Percentiles rank a stretch among this genome's conserved stretches.
Conservation (phyloP, 2,888 invertebrate species). For the Amblyjoppa proteus region DNA sequence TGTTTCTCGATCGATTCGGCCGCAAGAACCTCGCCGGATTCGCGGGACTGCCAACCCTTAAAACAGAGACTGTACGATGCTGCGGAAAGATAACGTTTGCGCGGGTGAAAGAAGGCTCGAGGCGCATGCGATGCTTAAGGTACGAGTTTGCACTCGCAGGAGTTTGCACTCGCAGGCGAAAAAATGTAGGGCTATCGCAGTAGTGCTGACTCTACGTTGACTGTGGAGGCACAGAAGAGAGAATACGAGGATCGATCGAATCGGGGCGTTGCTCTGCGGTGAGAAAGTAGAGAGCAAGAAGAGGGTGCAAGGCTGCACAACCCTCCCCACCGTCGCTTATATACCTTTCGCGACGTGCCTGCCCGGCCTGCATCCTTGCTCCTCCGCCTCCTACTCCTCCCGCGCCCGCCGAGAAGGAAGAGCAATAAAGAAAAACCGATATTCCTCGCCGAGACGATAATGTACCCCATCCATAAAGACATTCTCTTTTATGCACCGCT, state of each 20-base stretch:
- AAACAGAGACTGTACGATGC: neutral
- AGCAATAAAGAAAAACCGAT: constrained; percentile 49
- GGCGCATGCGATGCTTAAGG: constrained; percentile 25
- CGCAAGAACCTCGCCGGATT: neutral
- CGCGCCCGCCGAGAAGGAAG: constrained; percentile 36
- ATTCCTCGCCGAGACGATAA: constrained; percentile 47
- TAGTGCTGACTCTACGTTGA: constrained; percentile 21
- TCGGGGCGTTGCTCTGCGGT: constrained; percentile 76
- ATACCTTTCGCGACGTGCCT: constrained; percentile 35
- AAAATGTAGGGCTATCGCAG: constrained; percentile 52
- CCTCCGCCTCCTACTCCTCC: constrained; percentile 30
- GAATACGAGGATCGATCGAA: constrained; percentile 80
- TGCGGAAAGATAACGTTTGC: neutral
- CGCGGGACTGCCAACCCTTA: neutral
- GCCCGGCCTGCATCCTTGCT: constrained; percentile 61
- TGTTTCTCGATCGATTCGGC: neutral
- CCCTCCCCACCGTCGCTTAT: constrained; percentile 27
- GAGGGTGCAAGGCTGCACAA: constrained; percentile 70
- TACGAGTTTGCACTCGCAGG: neutral
- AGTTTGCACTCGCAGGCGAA: constrained; percentile 19
- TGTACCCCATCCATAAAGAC: constrained; percentile 43
- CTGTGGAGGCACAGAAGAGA: constrained; percentile 57
- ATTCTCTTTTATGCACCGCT: constrained; percentile 29
- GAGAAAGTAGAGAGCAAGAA: constrained; percentile 67
- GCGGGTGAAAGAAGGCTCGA: constrained; percentile 41